Percentiles rank a stretch among this genome's conserved stretches.
These are phyloP conservation scores for Gulo gulo DNA, from an alignment of 2,113 vertebrate genomes.

Conservation along the genomic window DNA sequence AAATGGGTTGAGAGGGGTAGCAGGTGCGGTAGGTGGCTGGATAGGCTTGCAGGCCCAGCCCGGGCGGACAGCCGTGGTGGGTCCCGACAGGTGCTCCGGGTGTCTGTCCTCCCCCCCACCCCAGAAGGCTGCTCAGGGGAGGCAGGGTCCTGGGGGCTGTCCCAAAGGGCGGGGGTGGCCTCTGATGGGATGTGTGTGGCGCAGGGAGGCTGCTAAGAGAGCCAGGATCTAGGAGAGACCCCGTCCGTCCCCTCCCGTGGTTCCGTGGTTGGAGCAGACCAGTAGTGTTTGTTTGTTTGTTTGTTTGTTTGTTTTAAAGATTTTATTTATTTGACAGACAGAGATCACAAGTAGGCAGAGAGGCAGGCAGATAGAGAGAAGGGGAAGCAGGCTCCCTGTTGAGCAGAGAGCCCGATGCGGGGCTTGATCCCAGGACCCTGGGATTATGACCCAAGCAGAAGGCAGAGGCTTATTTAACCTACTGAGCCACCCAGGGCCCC, in stretches of 20 bases:
- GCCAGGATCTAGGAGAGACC: neutral
- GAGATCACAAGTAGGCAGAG: too few relatives aligned
- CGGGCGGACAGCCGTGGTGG: neutral
- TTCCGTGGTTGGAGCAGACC: too few relatives aligned
- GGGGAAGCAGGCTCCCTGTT: too few relatives aligned
- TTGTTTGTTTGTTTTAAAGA: too few relatives aligned
- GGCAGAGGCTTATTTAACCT: too few relatives aligned
- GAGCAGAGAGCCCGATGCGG: too few relatives aligned
- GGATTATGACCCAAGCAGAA: too few relatives aligned
- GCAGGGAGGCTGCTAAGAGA: neutral
- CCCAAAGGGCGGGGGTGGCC: neutral
- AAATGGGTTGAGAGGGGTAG: neutral
- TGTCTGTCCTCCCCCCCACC: neutral
- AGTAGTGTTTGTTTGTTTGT: neutral
- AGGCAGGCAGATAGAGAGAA: too few relatives aligned
- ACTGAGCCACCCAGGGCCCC: too few relatives aligned
- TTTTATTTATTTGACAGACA: too few relatives aligned
- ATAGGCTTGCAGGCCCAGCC: too few relatives aligned
- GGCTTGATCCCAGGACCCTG: too few relatives aligned
- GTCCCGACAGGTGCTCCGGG: neutral
- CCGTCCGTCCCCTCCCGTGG: rapidly evolving
- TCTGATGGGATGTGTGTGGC: neutral
- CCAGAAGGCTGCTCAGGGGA: neutral
- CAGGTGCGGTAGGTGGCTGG: neutral
- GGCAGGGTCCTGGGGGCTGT: neutral